These are phyloP conservation scores for Cephus cinctus DNA, from an alignment of 1,140 invertebrate genomes.

Conservation along the genomic window DNA sequence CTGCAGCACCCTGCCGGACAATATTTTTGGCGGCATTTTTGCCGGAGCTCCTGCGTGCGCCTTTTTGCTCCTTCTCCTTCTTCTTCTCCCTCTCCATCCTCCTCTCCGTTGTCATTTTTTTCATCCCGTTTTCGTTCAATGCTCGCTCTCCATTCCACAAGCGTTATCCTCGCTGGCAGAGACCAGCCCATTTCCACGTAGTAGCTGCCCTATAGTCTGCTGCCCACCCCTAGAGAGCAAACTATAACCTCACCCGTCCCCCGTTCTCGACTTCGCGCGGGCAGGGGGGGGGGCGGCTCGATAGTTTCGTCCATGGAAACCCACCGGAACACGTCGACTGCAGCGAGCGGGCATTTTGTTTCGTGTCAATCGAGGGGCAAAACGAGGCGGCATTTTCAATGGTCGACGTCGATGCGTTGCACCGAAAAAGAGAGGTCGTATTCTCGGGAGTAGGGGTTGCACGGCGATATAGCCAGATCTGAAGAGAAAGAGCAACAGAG, in stretches of 20 bases:
- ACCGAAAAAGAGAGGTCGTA: too few relatives aligned
- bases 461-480: too few relatives aligned
- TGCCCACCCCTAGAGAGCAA: neutral
- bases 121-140: neutral
- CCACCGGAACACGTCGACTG: too few relatives aligned
- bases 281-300: neutral
- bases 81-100: neutral
- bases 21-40: slow-evolving; percentile 41
- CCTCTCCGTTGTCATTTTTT: neutral
- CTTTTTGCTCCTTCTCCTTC: neutral
- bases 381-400: slow-evolving; percentile 15
- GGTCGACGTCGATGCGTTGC: slow-evolving; percentile 1
- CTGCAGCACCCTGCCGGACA: slow-evolving; percentile 35
- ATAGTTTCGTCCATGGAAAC: neutral
- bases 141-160: neutral
- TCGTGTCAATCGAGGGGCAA: slow-evolving; percentile 21
- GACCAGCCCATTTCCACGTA: slow-evolving; percentile 11
- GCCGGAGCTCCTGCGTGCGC: neutral
- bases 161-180: neutral
- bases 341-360: slow-evolving; percentile 13
- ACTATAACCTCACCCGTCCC: too few relatives aligned
- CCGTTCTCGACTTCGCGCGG: too few relatives aligned
- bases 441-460: too few relatives aligned
- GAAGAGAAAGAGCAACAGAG: slow-evolving; percentile 15
- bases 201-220: neutral